Percentiles rank a stretch among this genome's conserved stretches.
These are phyloP conservation scores for Penaeus monodon DNA, from an alignment of 2,888 invertebrate genomes.

Conservation along the genomic window DNA sequence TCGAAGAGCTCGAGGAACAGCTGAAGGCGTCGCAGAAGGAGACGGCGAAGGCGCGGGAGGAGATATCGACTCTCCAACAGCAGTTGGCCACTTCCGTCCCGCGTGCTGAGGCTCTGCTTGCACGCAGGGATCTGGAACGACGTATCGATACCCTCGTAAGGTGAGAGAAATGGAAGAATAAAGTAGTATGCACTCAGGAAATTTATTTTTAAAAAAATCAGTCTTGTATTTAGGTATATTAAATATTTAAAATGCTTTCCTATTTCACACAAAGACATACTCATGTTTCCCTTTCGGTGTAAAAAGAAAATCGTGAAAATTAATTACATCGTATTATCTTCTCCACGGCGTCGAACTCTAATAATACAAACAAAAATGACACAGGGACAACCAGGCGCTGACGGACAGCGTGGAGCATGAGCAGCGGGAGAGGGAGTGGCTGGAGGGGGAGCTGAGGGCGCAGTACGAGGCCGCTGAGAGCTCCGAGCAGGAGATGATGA, in stretches of 20 bases:
- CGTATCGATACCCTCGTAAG: slow-evolving; percentile 54
- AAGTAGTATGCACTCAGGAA: too few species aligned
- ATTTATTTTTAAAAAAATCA: too few species aligned
- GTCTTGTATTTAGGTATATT: too few species aligned
- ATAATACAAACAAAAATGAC: too few species aligned
- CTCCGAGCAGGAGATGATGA: slow-evolving; percentile 58
- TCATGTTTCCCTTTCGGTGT: not conserved
- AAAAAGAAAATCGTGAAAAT: not conserved
- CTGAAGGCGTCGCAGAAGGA: slow-evolving; percentile 40
- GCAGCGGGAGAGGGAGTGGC: slow-evolving; percentile 54
- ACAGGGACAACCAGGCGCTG: slow-evolving; percentile 52
- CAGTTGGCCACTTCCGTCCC: slow-evolving; percentile 61
- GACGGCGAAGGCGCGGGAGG: slow-evolving; percentile 36
- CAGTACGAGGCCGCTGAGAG: slow-evolving; percentile 58
- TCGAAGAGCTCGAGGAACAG: slow-evolving; percentile 54
- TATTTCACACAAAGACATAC: too few species aligned
- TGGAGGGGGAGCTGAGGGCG: slow-evolving; percentile 58
- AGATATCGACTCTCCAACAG: slow-evolving; percentile 41
- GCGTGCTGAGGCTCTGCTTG: slow-evolving; percentile 52
- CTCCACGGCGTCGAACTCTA: too few species aligned
- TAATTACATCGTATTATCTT: too few species aligned
- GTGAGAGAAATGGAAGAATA: not conserved
- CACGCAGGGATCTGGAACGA: slow-evolving; percentile 48
- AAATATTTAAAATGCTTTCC: too few species aligned
- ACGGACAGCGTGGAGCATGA: slow-evolving; percentile 57